Conservation (phyloP, 2,888 invertebrate species). For the Drosophila histrio region DNA sequence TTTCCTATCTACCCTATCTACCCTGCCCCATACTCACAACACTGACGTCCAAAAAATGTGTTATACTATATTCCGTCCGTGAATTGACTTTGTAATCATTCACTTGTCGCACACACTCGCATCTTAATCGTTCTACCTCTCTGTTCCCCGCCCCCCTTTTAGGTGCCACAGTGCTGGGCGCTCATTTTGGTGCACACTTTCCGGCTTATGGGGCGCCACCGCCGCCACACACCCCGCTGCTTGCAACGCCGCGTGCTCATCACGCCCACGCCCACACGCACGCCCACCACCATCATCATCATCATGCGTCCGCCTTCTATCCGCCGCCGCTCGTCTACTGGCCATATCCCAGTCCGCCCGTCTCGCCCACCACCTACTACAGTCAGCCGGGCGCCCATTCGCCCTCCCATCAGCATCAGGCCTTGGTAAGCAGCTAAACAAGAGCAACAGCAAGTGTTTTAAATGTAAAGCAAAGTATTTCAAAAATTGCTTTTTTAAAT, state of each 20-base stretch:
- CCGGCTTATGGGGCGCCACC: slow-evolving; percentile 85
- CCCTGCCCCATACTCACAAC: slow-evolving; percentile 64
- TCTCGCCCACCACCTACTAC: slow-evolving; percentile 95
- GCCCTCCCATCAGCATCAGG: slow-evolving; percentile 76
- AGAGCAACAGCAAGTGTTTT: background rate
- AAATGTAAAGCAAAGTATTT: too few species aligned
- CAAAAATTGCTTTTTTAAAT: too few species aligned
- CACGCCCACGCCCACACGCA: slow-evolving; percentile 84
- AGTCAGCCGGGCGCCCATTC: slow-evolving; percentile 86
- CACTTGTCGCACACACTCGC: background rate
- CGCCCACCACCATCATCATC: slow-evolving; percentile 85
- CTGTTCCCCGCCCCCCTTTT: background rate
- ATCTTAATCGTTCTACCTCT: background rate
- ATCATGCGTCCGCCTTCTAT: slow-evolving; percentile 85
- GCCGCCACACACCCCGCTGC: slow-evolving; percentile 67
- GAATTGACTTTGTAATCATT: background rate
- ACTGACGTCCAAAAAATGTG: slow-evolving; percentile 48
- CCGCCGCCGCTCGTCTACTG: slow-evolving; percentile 92
- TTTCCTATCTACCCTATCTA: background rate
- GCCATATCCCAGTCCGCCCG: slow-evolving; percentile 97
- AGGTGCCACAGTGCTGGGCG: slow-evolving; percentile 87
- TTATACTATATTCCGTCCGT: slow-evolving; percentile 1
- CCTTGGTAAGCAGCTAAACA: slow-evolving; percentile 69
- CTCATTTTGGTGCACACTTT: slow-evolving; percentile 82
- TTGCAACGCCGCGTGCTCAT: slow-evolving; percentile 82